Evolutionary conservation across 2,113 vertebrate species (phyloP), one percentile per base, ranked within the genome.

Genomic region (Chrysemys picta): DNA sequence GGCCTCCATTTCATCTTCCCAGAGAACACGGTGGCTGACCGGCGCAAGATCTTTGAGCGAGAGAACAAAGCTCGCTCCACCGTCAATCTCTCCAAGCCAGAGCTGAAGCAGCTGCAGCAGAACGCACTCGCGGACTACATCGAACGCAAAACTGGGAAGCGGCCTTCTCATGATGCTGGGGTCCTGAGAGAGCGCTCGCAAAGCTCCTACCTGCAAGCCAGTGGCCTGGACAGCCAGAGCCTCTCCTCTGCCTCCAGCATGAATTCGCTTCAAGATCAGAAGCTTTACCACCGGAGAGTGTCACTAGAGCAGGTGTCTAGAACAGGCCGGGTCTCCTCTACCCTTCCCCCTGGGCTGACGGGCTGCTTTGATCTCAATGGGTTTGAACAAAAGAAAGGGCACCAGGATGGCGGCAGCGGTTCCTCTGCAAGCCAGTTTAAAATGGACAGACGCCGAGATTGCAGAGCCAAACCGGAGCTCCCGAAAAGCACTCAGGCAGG

Each of bases 31-130:
- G 99, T 99, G 92, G 99, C 99, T 0, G 99, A 99, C 96, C 98
- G 99, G 6, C 97, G 99, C 83, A 99, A 98, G 98, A 97, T 99
- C 97, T 99, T 99, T 0, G 99, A 99, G 91, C 98, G 98, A 14
- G 99, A 98, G 0, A 83, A 96, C 93, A 97, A 97, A 93, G 78
- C 94, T 65, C 93, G 97, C 80, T 97, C 98, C 31, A 98, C 98
- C 12, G 97, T 97, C 19, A 96, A 97, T 87, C 96, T 98, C 6
- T 98, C 99, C 0, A 98, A 97, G 76, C 98, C 98, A 0, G 98
- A 99, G 92, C 97, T 99, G 27, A 99, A 99, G 84, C 99, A 99
- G 84, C 97, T 99, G 59, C 99, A 99, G 97, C 99, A 99, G 87
- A 99, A 98, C 0, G 99, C 99, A 4, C 98, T 99, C 2, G 98